Base-by-base conservation (phyloP, 2,888 invertebrate genomes). In the Acleris sparsana region DNA sequence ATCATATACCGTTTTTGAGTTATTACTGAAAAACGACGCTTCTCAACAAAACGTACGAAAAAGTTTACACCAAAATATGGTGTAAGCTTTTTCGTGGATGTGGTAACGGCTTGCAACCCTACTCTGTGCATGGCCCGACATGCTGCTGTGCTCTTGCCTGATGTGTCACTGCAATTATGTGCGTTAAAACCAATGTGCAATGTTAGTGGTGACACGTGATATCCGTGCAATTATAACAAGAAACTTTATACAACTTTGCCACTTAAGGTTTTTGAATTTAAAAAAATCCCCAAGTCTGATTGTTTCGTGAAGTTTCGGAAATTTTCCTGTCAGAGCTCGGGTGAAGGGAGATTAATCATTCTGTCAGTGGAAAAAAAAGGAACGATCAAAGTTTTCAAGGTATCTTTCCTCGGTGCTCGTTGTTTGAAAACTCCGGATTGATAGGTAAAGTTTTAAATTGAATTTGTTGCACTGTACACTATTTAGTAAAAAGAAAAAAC, bases 341-440 rank as follows among this genome's bases (percentile, higher is more conserved):
- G 75, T 80, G 80, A 80, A 75, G 72, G 73, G 70, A 74, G 73
- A 87, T 86, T 82, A 80, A 87, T 87, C 78, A 80, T 78, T 68
- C 75, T 78, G 83, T 84, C 79, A 74, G 71, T 74, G 72, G 67
- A 72, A 74, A 78, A 75, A n/a, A 75, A 75, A 71, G 69, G 61
- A 66, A 67, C 58, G 60, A 69, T 68, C 63, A 71, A 70, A 71
- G 57, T 66, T 67, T 67, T 33, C 43, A 48, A 53, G 58, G 53
- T 63, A 59, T 57, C 62, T 46, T 53, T 29, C 29, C 25, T 52
- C 52, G 43, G 46, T 9, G 44, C 7, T 39, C 22, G 17, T 52
- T n/a, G n/a, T n/a, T n/a, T 25, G 33, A 53, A 56, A 49, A 44
- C 29, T 20, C 44, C 13, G 49, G n/a, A 22, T 51, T 53, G 61